A percentile compares a stretch with the other conserved stretches of the same genome.
Conservation (phyloP, 1,140 invertebrate species). For the Gonatopus flavifemur region DNA sequence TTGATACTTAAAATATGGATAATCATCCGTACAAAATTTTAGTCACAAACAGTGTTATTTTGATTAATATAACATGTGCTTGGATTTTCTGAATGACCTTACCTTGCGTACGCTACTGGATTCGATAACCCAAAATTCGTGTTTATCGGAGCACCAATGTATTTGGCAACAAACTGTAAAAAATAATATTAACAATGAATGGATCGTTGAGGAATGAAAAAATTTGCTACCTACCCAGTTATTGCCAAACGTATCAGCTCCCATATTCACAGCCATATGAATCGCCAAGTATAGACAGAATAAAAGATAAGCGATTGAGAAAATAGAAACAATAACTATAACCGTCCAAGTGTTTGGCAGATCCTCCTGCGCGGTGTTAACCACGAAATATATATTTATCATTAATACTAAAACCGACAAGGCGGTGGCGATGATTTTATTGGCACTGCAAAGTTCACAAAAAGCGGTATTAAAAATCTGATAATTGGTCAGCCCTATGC, state of each 20-base stretch:
- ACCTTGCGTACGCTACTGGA: conserved; percentile 52
- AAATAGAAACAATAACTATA: conserved; percentile 61
- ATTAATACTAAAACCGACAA: conserved; percentile 73
- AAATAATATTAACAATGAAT: conserved; percentile 14
- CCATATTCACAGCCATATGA: conserved; percentile 72
- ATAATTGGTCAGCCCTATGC: too few species aligned
- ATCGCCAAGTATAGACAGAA: conserved; percentile 73
- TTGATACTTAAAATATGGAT: too few species aligned
- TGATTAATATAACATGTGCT: too few species aligned
- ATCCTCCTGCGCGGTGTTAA: conserved; percentile 61
- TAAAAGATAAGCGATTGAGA: conserved; percentile 67
- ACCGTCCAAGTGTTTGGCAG: conserved; percentile 59
- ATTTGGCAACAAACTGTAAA: conserved; percentile 49
- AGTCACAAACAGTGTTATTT: too few species aligned
- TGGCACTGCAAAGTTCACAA: conserved; percentile 60
- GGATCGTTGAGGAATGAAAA: conserved; percentile 11
- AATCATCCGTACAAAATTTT: too few species aligned
- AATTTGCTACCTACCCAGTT: conserved; percentile 39
- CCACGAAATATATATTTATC: conserved; percentile 84
- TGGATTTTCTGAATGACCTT: too few species aligned
- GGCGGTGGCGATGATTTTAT: conserved; percentile 68
- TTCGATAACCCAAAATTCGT: conserved; percentile 45
- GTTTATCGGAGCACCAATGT: conserved; percentile 47
- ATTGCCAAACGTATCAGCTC: conserved; percentile 47
- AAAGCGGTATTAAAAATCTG: conserved; percentile 27